phyloP scores from a whole-genome alignment of 2,113 vertebrate species.

The Orthonyx spaldingii region DNA sequence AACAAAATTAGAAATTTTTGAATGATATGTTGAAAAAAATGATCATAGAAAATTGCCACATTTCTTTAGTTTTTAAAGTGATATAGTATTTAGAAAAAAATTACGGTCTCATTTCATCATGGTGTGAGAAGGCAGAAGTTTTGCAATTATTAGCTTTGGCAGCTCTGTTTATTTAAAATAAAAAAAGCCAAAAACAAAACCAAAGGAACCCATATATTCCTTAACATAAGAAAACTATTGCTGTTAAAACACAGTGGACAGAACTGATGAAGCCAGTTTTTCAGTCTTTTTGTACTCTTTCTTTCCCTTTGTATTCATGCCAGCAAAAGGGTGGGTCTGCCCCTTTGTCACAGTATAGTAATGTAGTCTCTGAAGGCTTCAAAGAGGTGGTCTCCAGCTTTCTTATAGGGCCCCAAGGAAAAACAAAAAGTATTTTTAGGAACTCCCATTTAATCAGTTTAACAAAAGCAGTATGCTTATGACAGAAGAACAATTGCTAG shows the following conservation, averaged over 20 bases:
- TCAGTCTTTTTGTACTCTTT: background rate
- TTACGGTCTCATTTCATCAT: background rate
- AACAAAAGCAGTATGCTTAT: background rate
- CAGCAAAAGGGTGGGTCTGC: background rate
- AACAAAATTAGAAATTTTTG: background rate
- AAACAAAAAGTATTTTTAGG: background rate
- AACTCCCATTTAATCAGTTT: background rate
- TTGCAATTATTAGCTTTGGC: background rate
- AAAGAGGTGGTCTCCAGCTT: background rate
- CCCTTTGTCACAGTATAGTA: background rate
- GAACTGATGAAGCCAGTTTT: background rate
- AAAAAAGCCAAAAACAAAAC: background rate
- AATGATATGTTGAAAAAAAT: background rate
- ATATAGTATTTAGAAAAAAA: background rate
- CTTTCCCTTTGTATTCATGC: background rate
- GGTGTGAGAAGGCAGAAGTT: background rate
- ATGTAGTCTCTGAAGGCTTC: background rate
- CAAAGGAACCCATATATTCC: background rate
- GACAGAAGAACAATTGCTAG: background rate
- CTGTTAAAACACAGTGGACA: background rate
- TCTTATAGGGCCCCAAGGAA: background rate
- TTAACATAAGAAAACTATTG: background rate
- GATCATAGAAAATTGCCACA: background rate
- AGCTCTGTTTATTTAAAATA: background rate
- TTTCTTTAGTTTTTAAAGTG: background rate